Evolutionary conservation across 2,888 invertebrate species (phyloP).

Genomic region (Neoaliturus tenellus): DNA sequence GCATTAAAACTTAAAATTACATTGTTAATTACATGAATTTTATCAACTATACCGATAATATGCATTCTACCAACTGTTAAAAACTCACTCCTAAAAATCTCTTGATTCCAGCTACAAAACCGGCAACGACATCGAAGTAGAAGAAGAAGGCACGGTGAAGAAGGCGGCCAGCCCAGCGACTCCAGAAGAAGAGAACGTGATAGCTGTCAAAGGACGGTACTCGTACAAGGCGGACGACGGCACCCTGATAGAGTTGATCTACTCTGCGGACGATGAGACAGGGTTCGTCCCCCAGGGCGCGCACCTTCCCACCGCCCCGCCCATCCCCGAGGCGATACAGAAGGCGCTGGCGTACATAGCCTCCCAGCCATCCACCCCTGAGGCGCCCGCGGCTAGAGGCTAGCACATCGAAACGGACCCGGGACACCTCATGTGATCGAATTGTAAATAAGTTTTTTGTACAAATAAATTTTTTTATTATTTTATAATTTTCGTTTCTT

Average conservation of each 20-base stretch:
- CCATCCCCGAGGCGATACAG: constrained; percentile 84
- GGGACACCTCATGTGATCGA: not conserved
- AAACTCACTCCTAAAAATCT: no score
- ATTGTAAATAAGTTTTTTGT: constrained; percentile 50
- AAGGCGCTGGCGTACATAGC: constrained; percentile 80
- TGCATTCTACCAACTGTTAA: no score
- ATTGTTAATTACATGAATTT: no score
- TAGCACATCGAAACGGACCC: not conserved
- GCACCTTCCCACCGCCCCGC: constrained; percentile 89
- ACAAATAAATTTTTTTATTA: constrained; percentile 37
- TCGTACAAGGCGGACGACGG: constrained; percentile 82
- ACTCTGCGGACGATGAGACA: constrained; percentile 82
- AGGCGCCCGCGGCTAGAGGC: constrained; percentile 18
- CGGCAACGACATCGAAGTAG: constrained; percentile 77
- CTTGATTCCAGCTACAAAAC: constrained; percentile 76
- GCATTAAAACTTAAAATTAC: no score
- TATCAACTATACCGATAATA: no score
- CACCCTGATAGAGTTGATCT: constrained; percentile 78
- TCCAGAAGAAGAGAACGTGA: constrained; percentile 77
- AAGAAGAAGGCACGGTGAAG: constrained; percentile 78
- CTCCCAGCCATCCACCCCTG: constrained; percentile 74
- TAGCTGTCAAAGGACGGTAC: constrained; percentile 75
- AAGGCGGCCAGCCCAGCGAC: constrained; percentile 75
- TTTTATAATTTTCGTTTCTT: no score
- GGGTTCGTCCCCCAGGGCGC: constrained; percentile 75